Conservation (phyloP, 2,888 invertebrate species). For the Thymelicus sylvestris region DNA sequence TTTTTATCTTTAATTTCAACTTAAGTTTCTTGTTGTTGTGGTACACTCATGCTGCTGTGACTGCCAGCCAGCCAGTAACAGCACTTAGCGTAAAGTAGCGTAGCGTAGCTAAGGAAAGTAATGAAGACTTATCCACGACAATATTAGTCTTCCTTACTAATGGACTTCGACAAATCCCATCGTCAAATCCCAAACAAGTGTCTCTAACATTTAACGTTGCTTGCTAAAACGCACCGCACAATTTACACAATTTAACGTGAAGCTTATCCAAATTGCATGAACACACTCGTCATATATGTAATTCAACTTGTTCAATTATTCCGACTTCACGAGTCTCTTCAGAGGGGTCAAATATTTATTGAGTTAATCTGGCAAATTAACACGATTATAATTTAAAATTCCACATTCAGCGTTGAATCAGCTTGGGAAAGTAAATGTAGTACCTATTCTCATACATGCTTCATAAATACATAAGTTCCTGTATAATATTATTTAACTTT, state of each 20-base stretch:
- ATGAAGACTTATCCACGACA: not conserved
- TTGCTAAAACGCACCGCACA: constrained; percentile 24
- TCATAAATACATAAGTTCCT: no score
- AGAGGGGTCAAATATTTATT: constrained; percentile 27
- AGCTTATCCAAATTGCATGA: constrained; percentile 9
- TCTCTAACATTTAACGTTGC: constrained; percentile 31
- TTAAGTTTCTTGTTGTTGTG: no score
- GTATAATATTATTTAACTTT: no score
- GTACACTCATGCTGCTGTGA: no score
- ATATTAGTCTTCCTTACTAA: constrained; percentile 17
- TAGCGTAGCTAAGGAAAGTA: not conserved
- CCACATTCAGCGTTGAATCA: no score
- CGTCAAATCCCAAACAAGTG: constrained; percentile 31
- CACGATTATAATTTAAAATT: no score
- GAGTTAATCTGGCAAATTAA: constrained; percentile 10
- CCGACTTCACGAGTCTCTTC: constrained; percentile 12
- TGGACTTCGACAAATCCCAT: constrained; percentile 24
- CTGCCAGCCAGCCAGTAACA: no score
- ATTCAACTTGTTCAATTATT: constrained; percentile 27
- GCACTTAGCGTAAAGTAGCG: no score
- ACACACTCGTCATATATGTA: constrained; percentile 15
- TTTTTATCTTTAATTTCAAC: no score
- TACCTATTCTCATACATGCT: no score
- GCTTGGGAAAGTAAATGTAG: no score
- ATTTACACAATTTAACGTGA: constrained; percentile 28